Evolutionary conservation across 2,113 vertebrate genomes (phyloP), one percentile per base, ranked within the genome.

Genomic region (Felis catus): DNA sequence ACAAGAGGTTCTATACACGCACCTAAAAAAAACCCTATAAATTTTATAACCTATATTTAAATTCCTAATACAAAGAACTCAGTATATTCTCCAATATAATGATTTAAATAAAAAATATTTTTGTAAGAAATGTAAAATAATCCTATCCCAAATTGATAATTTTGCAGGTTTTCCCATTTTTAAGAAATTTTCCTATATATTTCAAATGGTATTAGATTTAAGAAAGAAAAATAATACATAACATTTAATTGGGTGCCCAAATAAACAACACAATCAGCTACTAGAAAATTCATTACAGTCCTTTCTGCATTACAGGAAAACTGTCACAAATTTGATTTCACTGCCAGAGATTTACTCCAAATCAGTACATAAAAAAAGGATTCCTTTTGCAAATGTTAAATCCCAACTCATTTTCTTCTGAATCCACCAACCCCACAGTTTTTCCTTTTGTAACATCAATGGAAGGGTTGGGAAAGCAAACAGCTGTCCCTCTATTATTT

Each of bases 341-440:
- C 1, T 23, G 3, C 31, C 4, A 53, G n/a, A 94, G 41, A 95
- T 93, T 97, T 86, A 74, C 5, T 8, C 5, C 82, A 63, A 0
- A 41, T 55, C 73, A 14, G 53, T 27, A 36, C 1, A 15, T 16
- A 53, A 39, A 27, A 41, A 76, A 76, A 89, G 18, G 29, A 53
- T 12, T 96, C 41, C 53, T 95, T 88, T 95, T 89, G 70, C 86
- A 96, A 63, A 90, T 41, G 3, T 82, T 92, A 81, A 86, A 91
- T 90, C 92, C 65, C 61, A 36, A 33, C 11, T 79, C 3, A 1
- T 96, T 97, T 61, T 36, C 78, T 92, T 91, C 31, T 83, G 74
- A 85, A 78, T 89, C 91, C 41, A 79, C 48, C 53, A 90, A 2
- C 5, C 61, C 58, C 4, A 5, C 65, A 79, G 92, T 3, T 90